Base-by-base conservation (phyloP, 2,888 invertebrate species). In the Melipona bicolor region DNA sequence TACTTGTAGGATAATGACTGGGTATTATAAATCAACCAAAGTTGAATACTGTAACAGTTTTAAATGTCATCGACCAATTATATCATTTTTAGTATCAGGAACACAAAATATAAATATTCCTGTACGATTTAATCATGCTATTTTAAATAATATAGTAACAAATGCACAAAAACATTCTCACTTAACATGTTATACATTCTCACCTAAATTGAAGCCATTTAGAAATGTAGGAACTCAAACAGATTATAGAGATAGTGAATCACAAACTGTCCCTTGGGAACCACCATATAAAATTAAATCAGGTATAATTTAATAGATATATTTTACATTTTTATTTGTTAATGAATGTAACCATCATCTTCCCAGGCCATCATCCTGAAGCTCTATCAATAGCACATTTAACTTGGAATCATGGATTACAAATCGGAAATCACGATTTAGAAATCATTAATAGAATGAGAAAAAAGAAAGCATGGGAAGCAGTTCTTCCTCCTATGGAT, bases 251-350 rank as follows among this genome's bases (percentile, higher is more conserved):
- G 98, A 97, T 90, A 96, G 96, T 0, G 97, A 97, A 86, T 96
- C 97, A 0, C 98, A 98, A 94, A 98, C 98, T 0, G 95, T 95
- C 21, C 97, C 98, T 0, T 98, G 97, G 96, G 96, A 97, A 85
- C 97, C 97, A 0, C 95, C 96, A 2, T 96, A 95, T 91, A 95
- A 94, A 79, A 93, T 96, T 52, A 68, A 77, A 78, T 67, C 86
- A 87, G 91, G 93, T 92, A 85, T 87, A 89, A 77, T 94, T 56
- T 61, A 65, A 91, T 95, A 68, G 21, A 71, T 67, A 50, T 59
- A 17, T 52, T 83, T 65, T 27, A 49, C 2, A 19, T 61, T 64
- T 32, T 36, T 21, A 24, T n/a, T 64, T 68, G 56, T 32, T 64
- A 6, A 56, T 21, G 36, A 71, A 77, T 70, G 43, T 72, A 65